Conservation (phyloP, 2,797 vertebrate genomes). For the Chiroxiphia lanceolata region DNA sequence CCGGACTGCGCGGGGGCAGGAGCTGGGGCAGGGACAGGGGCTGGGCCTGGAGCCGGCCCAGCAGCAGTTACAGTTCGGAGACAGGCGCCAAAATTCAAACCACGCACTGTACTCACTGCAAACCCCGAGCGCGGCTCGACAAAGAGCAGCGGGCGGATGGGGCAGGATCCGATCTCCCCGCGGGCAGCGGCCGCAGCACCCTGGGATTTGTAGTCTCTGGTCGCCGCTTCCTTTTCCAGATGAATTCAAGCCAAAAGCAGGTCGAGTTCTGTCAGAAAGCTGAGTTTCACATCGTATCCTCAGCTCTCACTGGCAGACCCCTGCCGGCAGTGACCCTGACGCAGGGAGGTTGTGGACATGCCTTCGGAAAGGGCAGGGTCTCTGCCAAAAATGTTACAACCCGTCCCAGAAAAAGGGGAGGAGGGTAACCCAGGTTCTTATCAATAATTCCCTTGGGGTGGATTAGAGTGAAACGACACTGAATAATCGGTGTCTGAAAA, state of each 20-base stretch:
- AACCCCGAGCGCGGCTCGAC: not conserved
- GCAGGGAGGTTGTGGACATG: fast-evolving
- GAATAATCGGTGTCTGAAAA: too few species aligned
- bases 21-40: not conserved
- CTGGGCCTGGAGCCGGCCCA: not conserved
- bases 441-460: too few species aligned
- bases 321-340: not conserved
- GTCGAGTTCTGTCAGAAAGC: not conserved
- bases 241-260: fast-evolving
- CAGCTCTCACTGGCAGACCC: not conserved
- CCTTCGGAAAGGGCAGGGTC: not conserved
- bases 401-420: too few species aligned
- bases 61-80: not conserved
- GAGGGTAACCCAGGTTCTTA: too few species aligned
- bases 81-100: slow-evolving; percentile 62
- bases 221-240: not conserved
- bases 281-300: fast-evolving
- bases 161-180: not conserved
- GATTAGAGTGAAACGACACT: too few species aligned
- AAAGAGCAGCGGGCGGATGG: not conserved
- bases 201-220: slow-evolving; percentile 24
- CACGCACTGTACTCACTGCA: not conserved
- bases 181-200: not conserved
- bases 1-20: not conserved
- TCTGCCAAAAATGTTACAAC: too few species aligned